These are phyloP conservation scores for Psittacus erithacus DNA, from an alignment of 2,113 vertebrate species.

Conservation along the genomic window DNA sequence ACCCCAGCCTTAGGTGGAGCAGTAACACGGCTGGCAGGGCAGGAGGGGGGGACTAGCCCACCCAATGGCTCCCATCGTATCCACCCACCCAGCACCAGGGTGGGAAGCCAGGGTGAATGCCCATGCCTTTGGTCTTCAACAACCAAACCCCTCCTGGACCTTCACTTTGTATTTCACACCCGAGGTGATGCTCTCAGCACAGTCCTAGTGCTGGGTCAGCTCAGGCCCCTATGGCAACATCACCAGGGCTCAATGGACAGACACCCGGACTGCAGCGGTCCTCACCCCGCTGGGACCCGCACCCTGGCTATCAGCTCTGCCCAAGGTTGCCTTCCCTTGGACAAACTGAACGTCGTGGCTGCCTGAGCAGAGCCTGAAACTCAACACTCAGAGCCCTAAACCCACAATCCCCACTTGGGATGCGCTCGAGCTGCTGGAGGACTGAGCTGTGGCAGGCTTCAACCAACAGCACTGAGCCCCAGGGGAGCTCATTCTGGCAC, in stretches of 20 bases:
- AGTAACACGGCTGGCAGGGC: rapidly evolving
- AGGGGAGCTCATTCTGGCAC: rapidly evolving
- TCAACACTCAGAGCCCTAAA: background rate
- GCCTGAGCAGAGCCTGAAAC: background rate
- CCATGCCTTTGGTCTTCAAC: background rate
- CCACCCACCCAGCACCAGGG: background rate
- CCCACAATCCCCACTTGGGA: rapidly evolving
- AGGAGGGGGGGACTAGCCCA: background rate
- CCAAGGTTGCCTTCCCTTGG: background rate
- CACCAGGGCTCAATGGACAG: rapidly evolving
- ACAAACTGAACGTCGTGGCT: rapidly evolving
- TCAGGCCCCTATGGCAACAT: background rate
- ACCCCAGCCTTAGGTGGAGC: background rate
- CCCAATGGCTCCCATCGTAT: rapidly evolving
- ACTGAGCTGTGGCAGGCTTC: rapidly evolving
- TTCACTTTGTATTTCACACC: background rate
- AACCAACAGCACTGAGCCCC: background rate
- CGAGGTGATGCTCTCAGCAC: rapidly evolving
- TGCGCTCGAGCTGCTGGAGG: background rate
- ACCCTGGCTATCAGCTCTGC: background rate
- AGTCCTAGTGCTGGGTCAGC: background rate
- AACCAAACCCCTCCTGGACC: rapidly evolving
- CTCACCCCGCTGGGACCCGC: background rate
- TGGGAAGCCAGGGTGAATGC: background rate
- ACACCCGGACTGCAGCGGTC: background rate